Percentiles rank a stretch among this genome's conserved stretches.
These are phyloP conservation scores for Riptortus pedestris DNA, from an alignment of 1,140 invertebrate genomes.

Conservation along the genomic window DNA sequence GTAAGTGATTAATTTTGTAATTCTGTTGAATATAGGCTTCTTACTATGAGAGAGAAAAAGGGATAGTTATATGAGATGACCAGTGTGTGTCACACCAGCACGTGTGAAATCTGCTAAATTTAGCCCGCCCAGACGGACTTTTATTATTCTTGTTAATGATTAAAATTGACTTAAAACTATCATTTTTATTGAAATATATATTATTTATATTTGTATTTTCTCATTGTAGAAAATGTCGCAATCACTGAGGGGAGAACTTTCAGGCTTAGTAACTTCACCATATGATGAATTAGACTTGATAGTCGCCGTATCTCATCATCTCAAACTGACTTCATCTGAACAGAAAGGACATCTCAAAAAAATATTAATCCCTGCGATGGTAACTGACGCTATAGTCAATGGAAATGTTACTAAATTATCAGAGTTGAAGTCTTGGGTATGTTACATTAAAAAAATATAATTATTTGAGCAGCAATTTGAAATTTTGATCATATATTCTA, in stretches of 20 bases:
- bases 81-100: not conserved
- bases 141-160: not conserved
- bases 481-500: not conserved
- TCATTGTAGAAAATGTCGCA: slow-evolving; percentile 34
- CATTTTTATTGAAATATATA: not conserved
- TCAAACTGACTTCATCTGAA: slow-evolving; percentile 53
- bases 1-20: too few species aligned
- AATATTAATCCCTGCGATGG: slow-evolving; percentile 65
- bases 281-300: slow-evolving; percentile 51
- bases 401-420: slow-evolving; percentile 48
- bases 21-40: too few species aligned
- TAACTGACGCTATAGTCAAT: slow-evolving; percentile 59
- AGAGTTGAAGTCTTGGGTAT: slow-evolving; percentile 41
- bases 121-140: not conserved
- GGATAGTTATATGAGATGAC: not conserved
- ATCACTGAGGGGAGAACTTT: slow-evolving; percentile 61
- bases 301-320: slow-evolving; percentile 51
- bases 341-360: slow-evolving; percentile 58
- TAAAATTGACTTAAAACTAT: not conserved
- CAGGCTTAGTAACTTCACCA: slow-evolving; percentile 28
- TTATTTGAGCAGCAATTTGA: not conserved
- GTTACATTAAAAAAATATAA: slow-evolving; percentile 25
- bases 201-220: not conserved
- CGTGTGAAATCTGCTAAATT: too few species aligned
- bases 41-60: not conserved